Base-by-base conservation (phyloP, 2,888 invertebrate species). In the Stegophylla sp. region DNA sequence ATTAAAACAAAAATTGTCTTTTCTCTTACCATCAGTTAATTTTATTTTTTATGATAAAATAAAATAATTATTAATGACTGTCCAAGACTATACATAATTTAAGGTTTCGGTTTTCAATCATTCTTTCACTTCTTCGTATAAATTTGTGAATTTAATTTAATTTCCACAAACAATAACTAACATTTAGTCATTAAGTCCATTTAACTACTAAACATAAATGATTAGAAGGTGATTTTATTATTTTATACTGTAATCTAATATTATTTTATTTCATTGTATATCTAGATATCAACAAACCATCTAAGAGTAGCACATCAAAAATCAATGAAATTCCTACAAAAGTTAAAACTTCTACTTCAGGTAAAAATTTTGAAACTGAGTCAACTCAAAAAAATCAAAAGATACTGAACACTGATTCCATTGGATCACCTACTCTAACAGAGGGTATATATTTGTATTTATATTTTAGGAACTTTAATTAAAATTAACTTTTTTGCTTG, bases 391-490 rank as follows among this genome's bases (percentile, higher is more conserved):
- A 23, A 12, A 64, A 23, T 53, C 23, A 64, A 43, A 76, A 66
- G 2, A 43, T 53, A 41, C 0, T 64, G 9, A n/a, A 10, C 13
- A 53, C 53, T 13, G 66, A 76, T 0, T 13, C 41, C 9, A 43
- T 76, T 76, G 75, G 75, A 76, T 76, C 75, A n/a, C 75, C 75
- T 53, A 76, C 64, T 56, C 26, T 53, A 76, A 66, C 53, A 53
- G 66, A 76, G 4, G 75, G 75, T 76, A 0, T 43, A n/a, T n/a
- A n/a, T n/a, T n/a, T n/a, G n/a, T n/a, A n/a, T n/a, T n/a, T n/a
- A n/a, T n/a, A 7, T 2, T 41, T 59, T 53, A 34, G 15, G 15
- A 28, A 26, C 26, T 41, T 10, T 66, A n/a, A 2, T 34, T 71
- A 12, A 45, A 48, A 28, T 69, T 12, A 69, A 26, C 13, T 3